These are phyloP conservation scores for Menidia beryllina DNA, from an alignment of 2,113 vertebrate species.

Conservation along the genomic window DNA sequence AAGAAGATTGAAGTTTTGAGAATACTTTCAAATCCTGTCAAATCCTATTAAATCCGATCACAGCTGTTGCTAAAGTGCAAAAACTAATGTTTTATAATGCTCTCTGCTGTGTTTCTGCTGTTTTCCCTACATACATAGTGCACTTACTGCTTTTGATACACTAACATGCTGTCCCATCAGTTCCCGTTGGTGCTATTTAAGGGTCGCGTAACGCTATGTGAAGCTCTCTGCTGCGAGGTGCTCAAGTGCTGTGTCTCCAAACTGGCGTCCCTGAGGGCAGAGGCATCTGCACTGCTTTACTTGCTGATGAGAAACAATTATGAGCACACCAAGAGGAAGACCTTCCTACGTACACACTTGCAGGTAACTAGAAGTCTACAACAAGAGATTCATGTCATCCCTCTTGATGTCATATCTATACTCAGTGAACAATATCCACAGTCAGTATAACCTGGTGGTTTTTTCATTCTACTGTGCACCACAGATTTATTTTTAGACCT, in stretches of 20 bases:
- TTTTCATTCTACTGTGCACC: not conserved
- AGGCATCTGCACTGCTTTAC: slow-evolving; percentile 95
- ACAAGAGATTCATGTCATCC: too few species aligned
- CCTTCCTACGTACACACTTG: slow-evolving; percentile 93
- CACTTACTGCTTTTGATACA: slow-evolving; percentile 18
- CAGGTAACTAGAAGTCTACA: slow-evolving; percentile 83
- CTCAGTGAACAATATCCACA: not conserved
- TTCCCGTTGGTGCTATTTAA: slow-evolving; percentile 95
- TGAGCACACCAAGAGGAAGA: slow-evolving; percentile 95
- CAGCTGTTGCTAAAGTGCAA: too few species aligned
- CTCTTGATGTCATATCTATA: not conserved
- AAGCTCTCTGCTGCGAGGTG: slow-evolving; percentile 94
- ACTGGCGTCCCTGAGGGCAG: slow-evolving; percentile 87
- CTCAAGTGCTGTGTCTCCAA: slow-evolving; percentile 97
- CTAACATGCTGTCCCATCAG: slow-evolving; percentile 68
- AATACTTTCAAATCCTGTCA: too few species aligned
- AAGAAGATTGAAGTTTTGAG: too few species aligned
- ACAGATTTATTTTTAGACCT: not conserved
- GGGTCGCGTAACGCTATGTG: slow-evolving; percentile 93
- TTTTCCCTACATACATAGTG: not conserved
- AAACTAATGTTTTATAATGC: not conserved
- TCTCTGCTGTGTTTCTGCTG: not conserved
- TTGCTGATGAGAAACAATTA: slow-evolving; percentile 98
- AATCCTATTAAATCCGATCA: too few species aligned
- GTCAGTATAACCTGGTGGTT: not conserved